Percentiles rank a stretch among this genome's conserved stretches.
Conservation (phyloP, 2,888 invertebrate genomes). For the Gymnocheta viridis region DNA sequence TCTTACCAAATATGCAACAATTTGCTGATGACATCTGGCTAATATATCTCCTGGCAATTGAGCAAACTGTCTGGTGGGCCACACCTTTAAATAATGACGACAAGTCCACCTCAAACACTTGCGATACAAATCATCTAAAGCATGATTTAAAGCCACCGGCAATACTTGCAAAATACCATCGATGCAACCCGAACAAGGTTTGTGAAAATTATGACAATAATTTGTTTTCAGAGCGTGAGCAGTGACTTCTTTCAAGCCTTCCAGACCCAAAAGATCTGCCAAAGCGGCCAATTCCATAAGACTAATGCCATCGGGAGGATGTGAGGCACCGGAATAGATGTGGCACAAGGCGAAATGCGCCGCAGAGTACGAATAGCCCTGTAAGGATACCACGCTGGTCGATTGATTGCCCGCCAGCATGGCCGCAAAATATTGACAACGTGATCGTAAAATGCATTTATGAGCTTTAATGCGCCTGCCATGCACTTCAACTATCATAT, state of each 20-base stretch:
- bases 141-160: conserved; percentile 92
- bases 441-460: conserved; percentile 93
- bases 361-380: conserved; percentile 90
- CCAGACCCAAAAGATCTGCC: conserved; percentile 94
- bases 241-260: conserved; percentile 95
- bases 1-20: conserved; percentile 88
- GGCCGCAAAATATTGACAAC: conserved; percentile 96
- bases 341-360: conserved; percentile 96
- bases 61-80: conserved; percentile 95
- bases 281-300: conserved; percentile 93
- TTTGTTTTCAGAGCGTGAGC: conserved; percentile 92
- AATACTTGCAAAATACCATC: conserved; percentile 94
- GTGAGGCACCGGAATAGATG: conserved; percentile 95
- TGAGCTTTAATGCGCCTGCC: conserved; percentile 93
- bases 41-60: conserved; percentile 91
- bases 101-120: conserved; percentile 94
- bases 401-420: conserved; percentile 93
- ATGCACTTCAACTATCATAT: conserved; percentile 92
- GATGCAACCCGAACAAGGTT: conserved; percentile 94
- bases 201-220: conserved; percentile 97
- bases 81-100: conserved; percentile 92
- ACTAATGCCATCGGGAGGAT: conserved; percentile 93
- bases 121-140: conserved; percentile 92
- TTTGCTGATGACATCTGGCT: conserved; percentile 92
- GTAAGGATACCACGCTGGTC: conserved; percentile 92